These are phyloP conservation scores for Neuroscelio doddi DNA, from an alignment of 2,888 invertebrate species.

Conservation along the genomic window DNA sequence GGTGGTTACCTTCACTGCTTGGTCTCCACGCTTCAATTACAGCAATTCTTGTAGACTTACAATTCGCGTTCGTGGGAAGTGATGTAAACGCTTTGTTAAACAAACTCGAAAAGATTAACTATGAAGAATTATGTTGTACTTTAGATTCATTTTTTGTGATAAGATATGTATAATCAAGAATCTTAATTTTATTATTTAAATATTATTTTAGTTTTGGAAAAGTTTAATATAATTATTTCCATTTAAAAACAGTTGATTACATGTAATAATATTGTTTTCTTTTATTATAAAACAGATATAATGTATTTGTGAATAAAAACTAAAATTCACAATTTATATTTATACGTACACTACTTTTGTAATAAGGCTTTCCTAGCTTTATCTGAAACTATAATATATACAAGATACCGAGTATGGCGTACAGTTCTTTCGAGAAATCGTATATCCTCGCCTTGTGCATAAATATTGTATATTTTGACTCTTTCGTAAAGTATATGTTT, in stretches of 20 bases:
- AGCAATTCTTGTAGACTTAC: slow-evolving; percentile 76
- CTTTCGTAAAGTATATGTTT: slow-evolving; percentile 29
- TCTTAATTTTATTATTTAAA: no score
- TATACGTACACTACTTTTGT: slow-evolving; percentile 14
- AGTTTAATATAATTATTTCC: no score
- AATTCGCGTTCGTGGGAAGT: slow-evolving; percentile 75
- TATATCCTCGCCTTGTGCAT: slow-evolving; percentile 28
- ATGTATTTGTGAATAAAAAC: no score
- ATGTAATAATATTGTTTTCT: no score
- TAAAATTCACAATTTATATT: neutral
- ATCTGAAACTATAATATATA: slow-evolving; percentile 16
- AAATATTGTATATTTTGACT: slow-evolving; percentile 26
- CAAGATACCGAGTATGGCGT: slow-evolving; percentile 11
- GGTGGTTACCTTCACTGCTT: slow-evolving; percentile 76
- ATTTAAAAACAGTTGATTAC: no score
- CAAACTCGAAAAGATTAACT: slow-evolving; percentile 16
- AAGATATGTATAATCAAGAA: no score
- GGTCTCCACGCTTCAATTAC: slow-evolving; percentile 74
- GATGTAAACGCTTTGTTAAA: slow-evolving; percentile 28
- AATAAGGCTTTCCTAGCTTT: slow-evolving; percentile 18
- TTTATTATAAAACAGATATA: no score
- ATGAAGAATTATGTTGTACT: no score
- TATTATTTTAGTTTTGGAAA: no score
- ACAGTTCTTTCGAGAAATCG: slow-evolving; percentile 26
- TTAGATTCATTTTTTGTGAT: no score